A percentile compares a stretch with the other conserved stretches of the same genome.
Evolutionary conservation across 2,888 invertebrate species (phyloP).

Genomic region (Crepidodera aurea): DNA sequence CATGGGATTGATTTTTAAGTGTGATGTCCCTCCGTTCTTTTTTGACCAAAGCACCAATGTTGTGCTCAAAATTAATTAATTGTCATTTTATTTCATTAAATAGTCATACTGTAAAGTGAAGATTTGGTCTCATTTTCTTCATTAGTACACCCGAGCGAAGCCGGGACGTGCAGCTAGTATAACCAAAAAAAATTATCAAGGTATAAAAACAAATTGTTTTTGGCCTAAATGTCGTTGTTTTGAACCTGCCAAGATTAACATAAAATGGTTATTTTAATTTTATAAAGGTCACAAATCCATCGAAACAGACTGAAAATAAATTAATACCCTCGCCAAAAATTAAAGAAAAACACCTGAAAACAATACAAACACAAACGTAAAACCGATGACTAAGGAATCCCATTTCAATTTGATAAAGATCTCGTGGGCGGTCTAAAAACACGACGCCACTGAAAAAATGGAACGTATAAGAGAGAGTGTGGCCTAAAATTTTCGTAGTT

Average conservation of each 20-base stretch:
- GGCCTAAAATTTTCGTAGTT: slow-evolving; percentile 52
- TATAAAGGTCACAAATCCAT: background rate
- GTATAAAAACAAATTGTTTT: background rate
- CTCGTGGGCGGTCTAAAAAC: slow-evolving; percentile 45
- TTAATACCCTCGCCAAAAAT: background rate
- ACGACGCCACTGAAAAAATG: slow-evolving; percentile 55
- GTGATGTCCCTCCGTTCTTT: too few species aligned
- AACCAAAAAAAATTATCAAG: background rate
- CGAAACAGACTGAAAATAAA: slow-evolving; percentile 6
- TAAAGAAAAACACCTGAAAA: slow-evolving; percentile 28
- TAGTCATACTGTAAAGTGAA: too few species aligned
- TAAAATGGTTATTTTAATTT: background rate
- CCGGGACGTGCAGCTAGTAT: too few species aligned
- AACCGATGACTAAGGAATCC: slow-evolving; percentile 49
- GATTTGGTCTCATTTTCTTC: too few species aligned
- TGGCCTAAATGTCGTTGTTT: background rate
- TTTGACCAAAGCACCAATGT: too few species aligned
- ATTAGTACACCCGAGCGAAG: too few species aligned
- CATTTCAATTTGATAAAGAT: slow-evolving; percentile 43
- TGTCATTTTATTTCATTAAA: too few species aligned
- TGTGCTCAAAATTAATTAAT: too few species aligned
- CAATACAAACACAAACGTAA: slow-evolving; percentile 16
- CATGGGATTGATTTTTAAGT: too few species aligned
- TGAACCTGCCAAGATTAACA: background rate
- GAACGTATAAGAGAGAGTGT: slow-evolving; percentile 55